phyloP scores from a whole-genome alignment of 2,797 vertebrate genomes.

The Hydrocynus forskahlii region DNA sequence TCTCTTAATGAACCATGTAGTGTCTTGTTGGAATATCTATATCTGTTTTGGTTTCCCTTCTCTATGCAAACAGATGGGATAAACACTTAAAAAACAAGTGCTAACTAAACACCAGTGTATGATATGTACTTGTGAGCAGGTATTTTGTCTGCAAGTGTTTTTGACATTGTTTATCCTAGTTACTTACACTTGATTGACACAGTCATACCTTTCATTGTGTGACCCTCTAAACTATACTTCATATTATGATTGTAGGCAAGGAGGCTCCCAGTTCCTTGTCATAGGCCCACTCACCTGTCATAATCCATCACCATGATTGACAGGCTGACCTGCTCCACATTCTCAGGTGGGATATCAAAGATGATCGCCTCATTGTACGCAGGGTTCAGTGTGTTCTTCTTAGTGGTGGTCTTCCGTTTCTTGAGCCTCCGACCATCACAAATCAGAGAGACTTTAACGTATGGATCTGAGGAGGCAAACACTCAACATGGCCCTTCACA shows the following conservation, averaged over 20 bases:
- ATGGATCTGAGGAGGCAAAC: constrained; percentile 82
- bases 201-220: not conserved
- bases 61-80: too few relatives aligned
- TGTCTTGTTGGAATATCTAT: too few relatives aligned
- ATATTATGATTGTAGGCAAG: not conserved
- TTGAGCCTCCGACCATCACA: constrained; percentile 94
- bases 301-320: constrained; percentile 98
- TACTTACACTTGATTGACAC: not conserved
- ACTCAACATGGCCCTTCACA: not conserved
- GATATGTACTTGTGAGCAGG: too few relatives aligned
- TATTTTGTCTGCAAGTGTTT: too few relatives aligned
- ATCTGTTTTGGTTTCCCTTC: too few relatives aligned
- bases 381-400: constrained; percentile 95
- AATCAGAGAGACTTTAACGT: constrained; percentile 96
- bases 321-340: constrained; percentile 97
- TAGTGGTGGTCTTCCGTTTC: constrained; percentile 95
- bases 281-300: constrained; percentile 82
- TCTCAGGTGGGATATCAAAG: constrained; percentile 98
- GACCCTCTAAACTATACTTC: not conserved
- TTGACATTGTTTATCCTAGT: not conserved
- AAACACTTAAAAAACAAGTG: too few relatives aligned
- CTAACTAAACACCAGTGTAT: too few relatives aligned
- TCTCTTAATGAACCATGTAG: too few relatives aligned
- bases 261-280: not conserved
- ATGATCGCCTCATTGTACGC: constrained; percentile 97